Evolutionary conservation across 2,113 vertebrate genomes (phyloP), one percentile per base, ranked within the genome.

Genomic region (Scopus umbretta): DNA sequence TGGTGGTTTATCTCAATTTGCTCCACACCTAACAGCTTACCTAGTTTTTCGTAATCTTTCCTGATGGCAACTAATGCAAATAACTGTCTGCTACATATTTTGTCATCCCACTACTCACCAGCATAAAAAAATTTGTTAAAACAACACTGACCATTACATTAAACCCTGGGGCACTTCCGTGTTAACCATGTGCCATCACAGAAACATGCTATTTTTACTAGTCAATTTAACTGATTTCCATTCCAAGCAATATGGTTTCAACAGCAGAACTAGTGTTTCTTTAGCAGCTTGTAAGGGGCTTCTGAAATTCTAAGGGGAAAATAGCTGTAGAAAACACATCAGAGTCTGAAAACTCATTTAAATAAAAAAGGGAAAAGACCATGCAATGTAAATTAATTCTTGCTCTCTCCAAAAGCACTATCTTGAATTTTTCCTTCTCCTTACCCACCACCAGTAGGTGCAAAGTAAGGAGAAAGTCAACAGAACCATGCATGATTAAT

Each of bases 1-100:
- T 13, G 52, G 78, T 72, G 83, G 80, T 84, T 92, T 92, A 71
- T 73, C 61, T 92, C 76, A 91, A 7, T 36, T 94, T 92, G 65
- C 27, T 88, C 29, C 36, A 59, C 32, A 47, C 38, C 55, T 76
- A 45, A 38, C 7, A 15, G 16, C 1, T 91, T 74, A 56, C 47
- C 32, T 40, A 16, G 17, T 30, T 89, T 73, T 66, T 47, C 14
- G 27, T 36, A 49, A 63, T 56, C 65, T 80, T 91, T 84, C 72
- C 32, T 84, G 79, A 71, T 36, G 29, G 42, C 23, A 78, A 36
- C 22, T 67, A 84, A 53, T 86, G 21, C 73, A 74, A 80, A 59
- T 67, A 84, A 59, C 18, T 47, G 1, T 16, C 63, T 91, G 72
- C 42, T 67, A 30, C n/a, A 76, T 72, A 52, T 50, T 45, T 78